A percentile compares a stretch with the other conserved stretches of the same genome.
Evolutionary conservation across 2,797 vertebrate genomes (phyloP).

Genomic region (Mus spretus): DNA sequence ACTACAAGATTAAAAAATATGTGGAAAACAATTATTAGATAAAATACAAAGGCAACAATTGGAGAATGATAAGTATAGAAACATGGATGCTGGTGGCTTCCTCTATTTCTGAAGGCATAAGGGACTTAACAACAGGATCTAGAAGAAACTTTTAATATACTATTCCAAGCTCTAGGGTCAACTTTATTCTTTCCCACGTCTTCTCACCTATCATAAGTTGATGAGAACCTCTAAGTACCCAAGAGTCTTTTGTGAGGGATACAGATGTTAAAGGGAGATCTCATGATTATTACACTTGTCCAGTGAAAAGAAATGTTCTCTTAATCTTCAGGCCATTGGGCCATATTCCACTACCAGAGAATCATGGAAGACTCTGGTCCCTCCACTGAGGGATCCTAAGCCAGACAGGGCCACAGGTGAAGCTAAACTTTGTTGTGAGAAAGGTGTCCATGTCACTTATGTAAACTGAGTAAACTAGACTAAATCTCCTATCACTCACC

Average conservation of each 20-base stretch:
- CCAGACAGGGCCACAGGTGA: background rate
- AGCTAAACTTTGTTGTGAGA: background rate
- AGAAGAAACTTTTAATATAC: background rate
- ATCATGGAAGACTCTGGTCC: background rate
- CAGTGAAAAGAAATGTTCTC: background rate
- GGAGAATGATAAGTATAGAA: background rate
- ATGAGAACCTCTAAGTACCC: background rate
- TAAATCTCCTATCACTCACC: background rate
- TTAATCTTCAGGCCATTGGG: background rate
- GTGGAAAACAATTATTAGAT: background rate
- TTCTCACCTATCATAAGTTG: background rate
- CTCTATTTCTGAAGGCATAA: background rate
- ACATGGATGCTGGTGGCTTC: background rate
- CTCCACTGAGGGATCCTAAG: background rate
- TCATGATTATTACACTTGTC: background rate
- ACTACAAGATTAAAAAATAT: background rate
- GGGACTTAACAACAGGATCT: background rate
- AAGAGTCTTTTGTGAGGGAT: background rate
- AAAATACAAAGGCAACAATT: background rate
- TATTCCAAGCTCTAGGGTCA: background rate
- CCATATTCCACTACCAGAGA: background rate
- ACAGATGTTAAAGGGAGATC: background rate
- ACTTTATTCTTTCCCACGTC: background rate
- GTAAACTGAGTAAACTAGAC: background rate
- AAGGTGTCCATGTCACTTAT: background rate